Evolutionary conservation across 2,888 invertebrate genomes (phyloP).

Genomic region (Barypeithes pellucidus): DNA sequence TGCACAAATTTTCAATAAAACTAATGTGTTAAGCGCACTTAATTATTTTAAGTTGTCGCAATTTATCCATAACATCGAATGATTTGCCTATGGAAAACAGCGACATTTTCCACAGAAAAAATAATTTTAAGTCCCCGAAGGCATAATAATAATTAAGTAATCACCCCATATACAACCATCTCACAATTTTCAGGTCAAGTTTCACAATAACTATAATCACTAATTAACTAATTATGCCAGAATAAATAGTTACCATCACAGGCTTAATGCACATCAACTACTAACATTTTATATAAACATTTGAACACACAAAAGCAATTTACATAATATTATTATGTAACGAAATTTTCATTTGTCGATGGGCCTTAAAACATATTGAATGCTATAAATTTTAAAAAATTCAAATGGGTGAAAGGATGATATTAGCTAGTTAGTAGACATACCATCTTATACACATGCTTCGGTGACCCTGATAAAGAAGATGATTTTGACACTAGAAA

Average conservation of each 20-base stretch:
- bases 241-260: conserved; percentile 18
- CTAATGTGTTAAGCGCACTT: too few species aligned
- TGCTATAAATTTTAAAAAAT: background rate
- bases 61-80: too few species aligned
- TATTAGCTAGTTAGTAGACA: conserved; percentile 18
- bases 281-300: conserved; percentile 3
- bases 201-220: background rate
- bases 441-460: conserved; percentile 31
- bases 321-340: conserved; percentile 4
- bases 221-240: background rate
- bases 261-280: conserved; percentile 1
- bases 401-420: conserved; percentile 11
- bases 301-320: background rate
- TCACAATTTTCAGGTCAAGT: too few species aligned
- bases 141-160: too few species aligned
- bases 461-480: conserved; percentile 22
- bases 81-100: too few species aligned
- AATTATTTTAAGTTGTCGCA: too few species aligned
- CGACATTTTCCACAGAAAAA: too few species aligned
- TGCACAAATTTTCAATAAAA: too few species aligned
- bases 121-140: too few species aligned
- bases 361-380: conserved; percentile 15
- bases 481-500: conserved; percentile 24
- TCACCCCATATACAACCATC: too few species aligned
- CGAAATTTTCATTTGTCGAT: background rate